Percentiles rank a stretch among this genome's conserved stretches.
These are phyloP conservation scores for Leptogaster cylindrica DNA, from an alignment of 2,888 invertebrate species.

Conservation along the genomic window DNA sequence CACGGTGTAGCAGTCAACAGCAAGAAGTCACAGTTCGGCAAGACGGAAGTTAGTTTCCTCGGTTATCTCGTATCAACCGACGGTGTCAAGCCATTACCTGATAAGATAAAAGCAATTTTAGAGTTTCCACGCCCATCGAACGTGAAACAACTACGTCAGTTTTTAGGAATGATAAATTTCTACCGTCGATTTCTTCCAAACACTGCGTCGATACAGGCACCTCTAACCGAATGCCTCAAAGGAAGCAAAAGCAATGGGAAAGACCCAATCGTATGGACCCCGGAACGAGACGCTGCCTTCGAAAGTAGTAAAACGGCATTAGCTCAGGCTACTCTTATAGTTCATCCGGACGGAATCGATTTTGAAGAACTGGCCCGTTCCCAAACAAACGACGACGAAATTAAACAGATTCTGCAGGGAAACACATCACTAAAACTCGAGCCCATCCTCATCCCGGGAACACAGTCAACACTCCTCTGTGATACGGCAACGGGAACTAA, in stretches of 20 bases:
- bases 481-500: constrained; percentile 26
- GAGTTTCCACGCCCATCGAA: not conserved
- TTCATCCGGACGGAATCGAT: not conserved
- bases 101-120: not conserved
- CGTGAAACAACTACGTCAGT: not conserved
- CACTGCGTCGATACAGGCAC: not conserved
- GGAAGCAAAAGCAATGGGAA: not conserved
- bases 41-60: not conserved
- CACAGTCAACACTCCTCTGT: constrained; percentile 11
- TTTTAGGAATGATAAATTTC: not conserved
- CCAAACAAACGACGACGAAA: not conserved
- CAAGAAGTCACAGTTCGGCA: not conserved
- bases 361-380: not conserved
- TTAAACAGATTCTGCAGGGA: not conserved
- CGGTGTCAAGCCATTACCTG: constrained; percentile 26
- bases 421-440: not conserved
- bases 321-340: constrained; percentile 28
- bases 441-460: not conserved
- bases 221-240: not conserved
- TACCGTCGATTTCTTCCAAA: not conserved
- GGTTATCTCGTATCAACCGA: not conserved
- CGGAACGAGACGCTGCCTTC: constrained; percentile 12
- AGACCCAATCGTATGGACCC: constrained; percentile 21
- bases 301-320: constrained; percentile 32
- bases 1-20: not conserved